A percentile compares a stretch with the other conserved stretches of the same genome.
phyloP scores from a whole-genome alignment of 2,888 invertebrate genomes.

The Bombylius major region DNA sequence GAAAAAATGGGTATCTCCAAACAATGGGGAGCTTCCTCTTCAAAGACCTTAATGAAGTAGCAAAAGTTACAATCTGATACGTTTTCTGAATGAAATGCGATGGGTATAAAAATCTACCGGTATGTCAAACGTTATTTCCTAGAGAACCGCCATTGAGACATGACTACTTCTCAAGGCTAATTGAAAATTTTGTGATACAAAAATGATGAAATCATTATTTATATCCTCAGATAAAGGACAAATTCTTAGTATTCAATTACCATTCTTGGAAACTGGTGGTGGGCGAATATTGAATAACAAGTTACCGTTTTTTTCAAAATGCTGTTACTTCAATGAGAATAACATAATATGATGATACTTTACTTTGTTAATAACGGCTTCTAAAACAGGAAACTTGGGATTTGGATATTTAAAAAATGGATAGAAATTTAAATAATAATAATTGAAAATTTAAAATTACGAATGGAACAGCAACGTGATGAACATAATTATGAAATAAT shows the following conservation, averaged over 20 bases:
- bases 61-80: too few relatives aligned
- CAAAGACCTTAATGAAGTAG: too few relatives aligned
- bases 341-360: conserved; percentile 73
- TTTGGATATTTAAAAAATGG: conserved; percentile 71
- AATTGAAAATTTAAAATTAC: conserved; percentile 44
- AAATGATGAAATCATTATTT: too few relatives aligned
- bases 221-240: conserved; percentile 65
- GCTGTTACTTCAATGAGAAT: conserved; percentile 49
- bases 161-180: too few relatives aligned
- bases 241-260: conserved; percentile 61
- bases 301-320: conserved; percentile 40
- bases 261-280: conserved; percentile 34
- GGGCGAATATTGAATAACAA: conserved; percentile 31
- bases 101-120: too few relatives aligned
- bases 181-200: too few relatives aligned
- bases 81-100: too few relatives aligned
- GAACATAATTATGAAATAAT: conserved; percentile 79
- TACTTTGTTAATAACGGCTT: conserved; percentile 59
- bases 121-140: too few relatives aligned
- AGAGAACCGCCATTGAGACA: too few relatives aligned
- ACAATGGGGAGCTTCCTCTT: too few relatives aligned
- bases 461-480: conserved; percentile 73
- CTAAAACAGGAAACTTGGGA: conserved; percentile 63
- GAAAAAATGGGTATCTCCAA: too few relatives aligned
- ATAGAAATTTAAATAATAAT: conserved; percentile 63